A percentile compares a stretch with the other conserved stretches of the same genome.
phyloP scores from a whole-genome alignment of 2,113 vertebrate genomes.

The Anhinga rufa region DNA sequence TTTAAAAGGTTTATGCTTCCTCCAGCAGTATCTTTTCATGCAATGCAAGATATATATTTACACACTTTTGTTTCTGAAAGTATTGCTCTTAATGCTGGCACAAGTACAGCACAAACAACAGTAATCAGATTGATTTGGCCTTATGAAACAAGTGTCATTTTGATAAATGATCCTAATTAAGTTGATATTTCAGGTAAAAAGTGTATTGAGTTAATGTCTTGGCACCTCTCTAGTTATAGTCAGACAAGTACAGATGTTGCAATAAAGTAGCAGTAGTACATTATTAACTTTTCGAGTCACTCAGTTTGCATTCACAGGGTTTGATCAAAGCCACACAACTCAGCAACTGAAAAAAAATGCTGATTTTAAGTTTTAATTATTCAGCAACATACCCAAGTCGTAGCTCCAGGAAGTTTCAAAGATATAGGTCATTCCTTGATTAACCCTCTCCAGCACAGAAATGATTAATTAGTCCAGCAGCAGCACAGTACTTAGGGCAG shows the following conservation, averaged over 20 bases:
- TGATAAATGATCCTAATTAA: conserved; percentile 79
- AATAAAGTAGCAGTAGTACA: conserved; percentile 9
- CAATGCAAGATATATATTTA: not conserved
- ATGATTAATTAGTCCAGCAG: conserved; percentile 68
- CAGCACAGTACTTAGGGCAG: conserved; percentile 13
- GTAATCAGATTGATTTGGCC: conserved; percentile 73
- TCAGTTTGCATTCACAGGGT: not conserved
- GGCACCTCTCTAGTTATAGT: conserved; percentile 31
- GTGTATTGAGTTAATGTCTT: conserved; percentile 61
- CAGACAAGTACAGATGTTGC: conserved; percentile 65
- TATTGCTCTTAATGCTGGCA: conserved; percentile 36
- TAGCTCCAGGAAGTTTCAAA: conserved; percentile 26
- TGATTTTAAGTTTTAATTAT: conserved; percentile 55
- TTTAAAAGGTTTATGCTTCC: not conserved
- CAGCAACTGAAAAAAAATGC: not conserved
- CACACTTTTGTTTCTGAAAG: conserved; percentile 32
- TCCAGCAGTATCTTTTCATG: not conserved
- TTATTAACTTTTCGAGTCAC: conserved; percentile 51
- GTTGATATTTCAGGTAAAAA: conserved; percentile 69
- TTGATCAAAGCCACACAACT: conserved; percentile 47
- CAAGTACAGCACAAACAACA: conserved; percentile 34
- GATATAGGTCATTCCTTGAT: conserved; percentile 49
- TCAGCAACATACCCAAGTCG: not conserved
- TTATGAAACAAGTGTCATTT: conserved; percentile 71
- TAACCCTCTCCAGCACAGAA: conserved; percentile 47